These are phyloP conservation scores for Tetramorium parvispinum DNA, from an alignment of 1,140 invertebrate species.

Conservation along the genomic window DNA sequence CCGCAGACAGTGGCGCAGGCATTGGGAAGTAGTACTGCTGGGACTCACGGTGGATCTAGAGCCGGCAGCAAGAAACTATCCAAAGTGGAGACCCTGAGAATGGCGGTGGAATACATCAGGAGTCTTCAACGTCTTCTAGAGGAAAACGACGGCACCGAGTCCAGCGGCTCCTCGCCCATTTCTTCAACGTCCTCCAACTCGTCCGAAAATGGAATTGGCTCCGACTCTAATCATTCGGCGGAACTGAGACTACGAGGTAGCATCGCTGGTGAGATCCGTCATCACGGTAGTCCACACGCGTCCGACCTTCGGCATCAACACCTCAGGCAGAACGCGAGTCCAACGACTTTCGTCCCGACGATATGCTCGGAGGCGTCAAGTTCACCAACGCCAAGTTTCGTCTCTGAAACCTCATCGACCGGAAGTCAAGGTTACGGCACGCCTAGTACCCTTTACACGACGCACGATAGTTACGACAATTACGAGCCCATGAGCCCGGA, in stretches of 20 bases:
- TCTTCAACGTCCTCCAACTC: constrained; percentile 71
- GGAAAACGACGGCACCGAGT: constrained; percentile 86
- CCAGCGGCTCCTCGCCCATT: constrained; percentile 70
- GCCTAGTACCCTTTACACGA: constrained; percentile 85
- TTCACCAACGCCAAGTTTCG: constrained; percentile 92
- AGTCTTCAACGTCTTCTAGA: constrained; percentile 94
- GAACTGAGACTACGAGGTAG: constrained; percentile 70
- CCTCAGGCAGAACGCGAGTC: constrained; percentile 77
- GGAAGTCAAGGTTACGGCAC: constrained; percentile 84
- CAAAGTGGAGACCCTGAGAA: constrained; percentile 97
- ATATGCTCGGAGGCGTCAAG: constrained; percentile 90
- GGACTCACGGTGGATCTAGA: constrained; percentile 88
- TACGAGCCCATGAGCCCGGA: constrained; percentile 94
- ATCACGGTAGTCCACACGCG: constrained; percentile 77
- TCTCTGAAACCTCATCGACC: constrained; percentile 90
- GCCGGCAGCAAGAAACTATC: constrained; percentile 93
- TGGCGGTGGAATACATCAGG: constrained; percentile 98
- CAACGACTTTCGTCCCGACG: constrained; percentile 83
- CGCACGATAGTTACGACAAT: constrained; percentile 90
- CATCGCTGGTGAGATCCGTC: constrained; percentile 61
- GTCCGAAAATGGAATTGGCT: constrained; percentile 44
- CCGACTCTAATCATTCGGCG: constrained; percentile 44
- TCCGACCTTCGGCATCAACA: constrained; percentile 78
- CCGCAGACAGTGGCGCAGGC: constrained; percentile 91
- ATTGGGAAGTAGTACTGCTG: constrained; percentile 83